Evolutionary conservation across 2,797 vertebrate species (phyloP).

Genomic region (Antrozous pallidus): DNA sequence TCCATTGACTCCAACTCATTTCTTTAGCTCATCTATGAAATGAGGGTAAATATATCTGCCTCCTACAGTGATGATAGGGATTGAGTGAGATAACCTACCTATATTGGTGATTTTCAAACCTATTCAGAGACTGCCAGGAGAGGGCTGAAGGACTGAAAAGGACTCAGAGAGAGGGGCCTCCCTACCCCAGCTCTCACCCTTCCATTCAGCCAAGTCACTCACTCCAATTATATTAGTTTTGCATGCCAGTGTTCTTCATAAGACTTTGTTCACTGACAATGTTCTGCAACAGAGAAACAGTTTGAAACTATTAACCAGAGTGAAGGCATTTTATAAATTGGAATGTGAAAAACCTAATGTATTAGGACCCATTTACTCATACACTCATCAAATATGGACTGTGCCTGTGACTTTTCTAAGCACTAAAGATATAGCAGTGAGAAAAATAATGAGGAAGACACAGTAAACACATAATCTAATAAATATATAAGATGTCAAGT

Average conservation of each 20-base stretch:
- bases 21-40: background rate
- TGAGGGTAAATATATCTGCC: background rate
- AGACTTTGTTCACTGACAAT: background rate
- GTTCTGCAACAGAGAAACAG: background rate
- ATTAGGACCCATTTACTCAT: background rate
- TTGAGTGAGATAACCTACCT: background rate
- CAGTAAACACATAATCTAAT: background rate
- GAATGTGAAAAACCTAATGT: background rate
- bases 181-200: background rate
- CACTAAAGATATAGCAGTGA: background rate
- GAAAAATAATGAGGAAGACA: background rate
- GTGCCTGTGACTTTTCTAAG: background rate
- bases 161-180: background rate
- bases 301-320: slow-evolving; percentile 3
- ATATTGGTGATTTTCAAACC: background rate
- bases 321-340: background rate
- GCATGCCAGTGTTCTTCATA: background rate
- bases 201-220: background rate
- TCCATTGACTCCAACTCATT: background rate
- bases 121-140: background rate
- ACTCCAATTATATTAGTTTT: background rate
- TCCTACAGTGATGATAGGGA: background rate
- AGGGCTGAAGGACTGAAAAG: background rate
- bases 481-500: background rate
- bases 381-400: background rate